Evolutionary conservation across 2,888 invertebrate species (phyloP).

Genomic region (Ennomos quercinarius): DNA sequence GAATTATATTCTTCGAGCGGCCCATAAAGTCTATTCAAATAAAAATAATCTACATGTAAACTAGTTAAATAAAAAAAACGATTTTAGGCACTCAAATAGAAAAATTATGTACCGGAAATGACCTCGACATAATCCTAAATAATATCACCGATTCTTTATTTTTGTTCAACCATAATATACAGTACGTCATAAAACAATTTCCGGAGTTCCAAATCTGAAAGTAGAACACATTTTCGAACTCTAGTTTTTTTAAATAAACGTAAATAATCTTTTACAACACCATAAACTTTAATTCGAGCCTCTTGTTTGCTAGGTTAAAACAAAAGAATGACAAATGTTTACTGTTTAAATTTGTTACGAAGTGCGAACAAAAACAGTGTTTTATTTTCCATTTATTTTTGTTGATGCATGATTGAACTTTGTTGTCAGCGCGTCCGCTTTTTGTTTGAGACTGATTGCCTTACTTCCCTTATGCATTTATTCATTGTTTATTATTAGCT

Average conservation of each 20-base stretch:
- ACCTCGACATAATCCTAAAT: not conserved
- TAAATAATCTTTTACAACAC: constrained; percentile 21
- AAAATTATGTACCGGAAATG: not conserved
- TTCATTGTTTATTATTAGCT: constrained; percentile 4
- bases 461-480: constrained; percentile 14
- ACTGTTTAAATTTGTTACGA: constrained; percentile 42
- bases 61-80: too few species aligned
- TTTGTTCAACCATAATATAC: not conserved
- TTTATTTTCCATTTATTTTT: constrained; percentile 40
- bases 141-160: constrained; percentile 2
- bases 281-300: constrained; percentile 24
- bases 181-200: not conserved
- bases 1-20: too few species aligned
- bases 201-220: constrained; percentile 17
- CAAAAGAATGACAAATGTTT: constrained; percentile 36
- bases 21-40: too few species aligned
- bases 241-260: constrained; percentile 10
- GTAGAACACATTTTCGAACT: constrained; percentile 14
- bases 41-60: too few species aligned
- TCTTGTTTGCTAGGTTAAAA: constrained; percentile 27
- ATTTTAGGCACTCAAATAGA: too few species aligned
- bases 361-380: constrained; percentile 38
- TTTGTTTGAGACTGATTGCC: constrained; percentile 21
- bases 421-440: constrained; percentile 20
- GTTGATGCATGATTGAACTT: constrained; percentile 47